Base-by-base conservation (phyloP, 2,113 vertebrate genomes). In the Corythornis madagascariensis region DNA sequence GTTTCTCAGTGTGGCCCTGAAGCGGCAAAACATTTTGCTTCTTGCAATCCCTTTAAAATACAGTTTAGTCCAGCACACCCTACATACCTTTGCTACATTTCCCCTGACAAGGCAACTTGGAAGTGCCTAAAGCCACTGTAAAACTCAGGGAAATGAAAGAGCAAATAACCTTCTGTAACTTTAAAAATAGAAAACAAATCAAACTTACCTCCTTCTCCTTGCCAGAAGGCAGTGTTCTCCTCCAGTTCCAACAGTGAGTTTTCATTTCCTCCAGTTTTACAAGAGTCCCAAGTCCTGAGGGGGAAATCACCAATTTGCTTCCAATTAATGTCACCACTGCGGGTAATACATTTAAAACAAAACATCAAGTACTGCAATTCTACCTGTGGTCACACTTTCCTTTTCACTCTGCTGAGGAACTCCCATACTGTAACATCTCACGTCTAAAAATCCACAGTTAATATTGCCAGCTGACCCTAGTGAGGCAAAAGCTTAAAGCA, bases 371-470 rank as follows among this genome's bases (percentile, higher is more conserved):
- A 74, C 4, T 77, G 29, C 8, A 1, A 72, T 92, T 72, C 66
- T 57, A 79, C n/a, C 35, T 33, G 33, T 33, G 38, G 74, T 92
- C 89, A 86, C 61, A 72, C 45, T 91, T 95, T 90, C 77, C 83
- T 86, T 93, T 72, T 56, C 11, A 16, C 38, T 86, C 48, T 2
- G 6, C 29, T 40, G 50, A 90, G 48, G 81, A 89, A 75, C 70
- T 81, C 64, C 83, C 47, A 69, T 7, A 2, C 63, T 67, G 31
- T 65, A 85, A 84, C 57, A 55, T 53, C 77, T 86, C 52, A 67
- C 73, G 40, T 13, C 9, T 53, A 56, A 88, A 92, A 90, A 87
- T 40, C 63, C 55, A 29, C 50, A 66, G 45, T 77, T 90, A 88
- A 82, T 78, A 82, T 78, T 90, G 53, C 56, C 56, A 92, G 65